A percentile compares a stretch with the other conserved stretches of the same genome.
phyloP scores from a whole-genome alignment of 2,797 vertebrate genomes.

The Trichosurus vulpecula region DNA sequence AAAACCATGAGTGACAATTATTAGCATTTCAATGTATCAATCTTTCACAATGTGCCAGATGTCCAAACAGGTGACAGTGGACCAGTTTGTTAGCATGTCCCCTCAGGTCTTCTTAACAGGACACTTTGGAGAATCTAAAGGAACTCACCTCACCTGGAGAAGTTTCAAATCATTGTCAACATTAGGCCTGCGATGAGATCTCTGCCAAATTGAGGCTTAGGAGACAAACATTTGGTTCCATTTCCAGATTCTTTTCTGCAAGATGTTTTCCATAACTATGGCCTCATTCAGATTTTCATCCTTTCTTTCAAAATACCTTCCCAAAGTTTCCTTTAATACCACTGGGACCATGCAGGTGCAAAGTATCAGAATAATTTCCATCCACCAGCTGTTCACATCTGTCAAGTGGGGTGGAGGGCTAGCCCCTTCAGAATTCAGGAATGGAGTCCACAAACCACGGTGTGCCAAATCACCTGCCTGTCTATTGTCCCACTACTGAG shows the following conservation, averaged over 20 bases:
- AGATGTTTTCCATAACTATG: neutral
- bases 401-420: neutral
- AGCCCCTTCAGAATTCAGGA: neutral
- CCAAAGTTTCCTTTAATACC: conserved; percentile 5
- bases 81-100: conserved; percentile 47
- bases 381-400: neutral
- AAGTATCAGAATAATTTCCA: conserved; percentile 7
- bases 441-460: neutral
- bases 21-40: conserved; percentile 62
- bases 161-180: neutral
- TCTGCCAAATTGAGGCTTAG: neutral
- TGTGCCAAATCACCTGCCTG: neutral
- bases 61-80: conserved; percentile 44
- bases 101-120: conserved; percentile 51
- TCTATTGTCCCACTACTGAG: neutral
- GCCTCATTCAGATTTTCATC: neutral
- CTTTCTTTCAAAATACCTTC: conserved; percentile 28
- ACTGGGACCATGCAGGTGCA: neutral
- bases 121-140: conserved; percentile 60
- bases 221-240: neutral
- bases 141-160: conserved; percentile 70
- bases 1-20: conserved; percentile 65
- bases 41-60: conserved; percentile 68
- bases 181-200: neutral
- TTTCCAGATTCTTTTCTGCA: neutral